Base-by-base conservation (phyloP, 2,888 invertebrate species). In the Ectemnius lituratus region DNA sequence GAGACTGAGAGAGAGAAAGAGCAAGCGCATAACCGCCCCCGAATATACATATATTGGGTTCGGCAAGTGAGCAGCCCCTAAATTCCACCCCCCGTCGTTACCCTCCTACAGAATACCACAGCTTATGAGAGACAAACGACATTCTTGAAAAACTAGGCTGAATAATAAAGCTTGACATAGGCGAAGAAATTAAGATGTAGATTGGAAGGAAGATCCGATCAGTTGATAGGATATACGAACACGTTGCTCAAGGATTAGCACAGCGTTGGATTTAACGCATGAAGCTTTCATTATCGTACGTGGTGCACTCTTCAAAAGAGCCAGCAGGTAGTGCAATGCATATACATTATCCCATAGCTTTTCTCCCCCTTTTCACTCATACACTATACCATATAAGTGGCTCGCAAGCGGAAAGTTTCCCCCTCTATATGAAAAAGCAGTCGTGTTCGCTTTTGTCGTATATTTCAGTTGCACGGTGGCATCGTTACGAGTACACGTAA, bases 211-310 rank as follows among this genome's bases (percentile, higher is more conserved):
- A 47, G 46, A 18, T 62, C 11, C 16, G 18, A 13, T 45, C n/a
- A 46, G 62, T 14, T 18, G n/a, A 27, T 62, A 20, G 67, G 64
- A 67, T 47, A 47, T n/a, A 71, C 16, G 62, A 20, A 52, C 59
- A 56, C 37, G 62, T 57, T 60, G 71, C 75, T 62, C 56, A 14
- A 14, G 16, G 57, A 37, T 67, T 65, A 76, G 76, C 69, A 73
- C 63, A 70, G 69, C 49, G 69, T 1, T 77, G 67, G 75, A 78
- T 67, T 73, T 75, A 72, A 47, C 59, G 64, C 66, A 72, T 67
- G 71, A 46, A 27, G 72, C 70, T 81, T 74, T 78, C 75, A 70
- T 78, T 82, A 78, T 82, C 83, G 71, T 76, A 76, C 68, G 64
- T 70, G 70, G 58, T 46, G 59, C 59, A 77, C 67, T 75, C 52